Evolutionary conservation across 2,797 vertebrate genomes (phyloP), one percentile per base, ranked within the genome.

Genomic region (Rhyacichthys aspro): DNA sequence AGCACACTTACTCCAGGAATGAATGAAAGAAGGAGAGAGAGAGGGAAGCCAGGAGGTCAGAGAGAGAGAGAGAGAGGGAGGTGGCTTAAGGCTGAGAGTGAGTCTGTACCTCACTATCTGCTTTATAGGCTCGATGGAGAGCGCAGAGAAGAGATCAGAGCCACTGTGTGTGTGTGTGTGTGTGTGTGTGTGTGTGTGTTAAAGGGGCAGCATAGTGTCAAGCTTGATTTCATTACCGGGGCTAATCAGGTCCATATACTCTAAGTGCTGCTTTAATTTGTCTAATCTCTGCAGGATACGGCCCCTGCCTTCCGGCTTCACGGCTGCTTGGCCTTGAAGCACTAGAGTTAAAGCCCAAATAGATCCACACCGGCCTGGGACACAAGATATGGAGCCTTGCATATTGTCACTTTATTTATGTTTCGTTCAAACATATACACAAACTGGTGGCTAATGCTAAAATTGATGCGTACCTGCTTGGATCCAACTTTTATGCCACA

Each of bases 1-100:
- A 93, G 95, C 96, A 95, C 88, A 93, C 94, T 96, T 93, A 91
- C 93, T 90, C 91, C 90, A 95, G 82, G 82, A 95, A 97, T 95
- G 90, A 83, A 68, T 70, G 68, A 78, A 69, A 34, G 34, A 53
- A 14, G 7, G 47, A 52, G 34, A 42, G n/a, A 59, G 32, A 65
- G 19, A 28, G 14, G 11, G 36, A 43, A 42, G 2, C 43, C 17
- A 16, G 16, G 18, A 46, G 44, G 44, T 44, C 18, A 33, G 34
- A 43, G 46, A 43, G 36, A 43, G 55, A 43, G 28, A 41, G 41
- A 11, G 50, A 33, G 45, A 42, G 32, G 53, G 70, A 64, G 63
- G 66, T 42, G 53, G 58, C 60, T 70, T 44, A 54, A 19, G 38
- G 70, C 72, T 78, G 69, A 59, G 49, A 63, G n/a, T 36, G 17